phyloP scores from a whole-genome alignment of 2,113 vertebrate genomes.

The Oreochromis tanganicae region DNA sequence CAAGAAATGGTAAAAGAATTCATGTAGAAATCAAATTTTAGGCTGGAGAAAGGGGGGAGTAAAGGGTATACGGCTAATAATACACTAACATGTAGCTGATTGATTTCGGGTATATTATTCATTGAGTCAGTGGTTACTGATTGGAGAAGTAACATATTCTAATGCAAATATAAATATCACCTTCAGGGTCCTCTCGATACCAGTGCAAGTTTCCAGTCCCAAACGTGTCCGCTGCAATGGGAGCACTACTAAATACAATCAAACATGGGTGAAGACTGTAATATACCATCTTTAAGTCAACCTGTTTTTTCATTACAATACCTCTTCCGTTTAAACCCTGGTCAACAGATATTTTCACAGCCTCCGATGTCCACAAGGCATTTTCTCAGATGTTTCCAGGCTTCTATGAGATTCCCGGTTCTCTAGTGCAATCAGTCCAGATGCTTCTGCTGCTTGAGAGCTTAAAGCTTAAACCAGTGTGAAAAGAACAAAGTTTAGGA shows the following conservation, averaged over 20 bases:
- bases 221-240: not conserved
- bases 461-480: not conserved
- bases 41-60: not conserved
- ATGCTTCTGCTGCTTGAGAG: not conserved
- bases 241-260: not conserved
- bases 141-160: not conserved
- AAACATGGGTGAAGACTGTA: not conserved
- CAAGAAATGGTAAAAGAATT: not conserved
- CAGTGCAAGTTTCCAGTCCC: not conserved
- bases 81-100: not conserved
- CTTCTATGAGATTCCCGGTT: not conserved
- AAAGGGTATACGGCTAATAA: not conserved
- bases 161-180: not conserved
- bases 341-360: not conserved
- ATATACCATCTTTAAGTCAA: not conserved
- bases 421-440: not conserved
- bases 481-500: not conserved
- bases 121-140: not conserved
- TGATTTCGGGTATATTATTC: not conserved
- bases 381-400: not conserved
- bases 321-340: not conserved
- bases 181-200: not conserved
- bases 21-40: not conserved
- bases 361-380: not conserved
- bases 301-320: not conserved